Base-by-base conservation (phyloP, 2,797 vertebrate genomes). In the Manis pentadactyla region DNA sequence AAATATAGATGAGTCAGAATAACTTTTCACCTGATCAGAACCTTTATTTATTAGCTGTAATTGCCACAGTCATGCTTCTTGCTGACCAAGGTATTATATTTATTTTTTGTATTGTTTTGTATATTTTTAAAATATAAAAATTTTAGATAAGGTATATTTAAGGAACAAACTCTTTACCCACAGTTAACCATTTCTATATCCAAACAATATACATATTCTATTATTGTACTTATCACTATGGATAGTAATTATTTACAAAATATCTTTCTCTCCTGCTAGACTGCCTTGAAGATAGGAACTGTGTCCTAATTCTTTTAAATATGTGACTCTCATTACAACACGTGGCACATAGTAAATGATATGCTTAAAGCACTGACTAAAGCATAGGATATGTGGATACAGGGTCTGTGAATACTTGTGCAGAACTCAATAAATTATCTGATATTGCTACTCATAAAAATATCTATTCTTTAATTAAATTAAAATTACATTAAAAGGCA, bases 111-210 rank as follows among this genome's bases (percentile, higher is more conserved):
- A 66, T 81, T 64, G 75, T 6, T 49, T 61, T 79, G 49, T 87
- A 31, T 85, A 18, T 57, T 88, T 95, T 83, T 87, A 57, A 91
- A 90, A 81, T 83, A 46, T 68, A 53, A 94, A 90, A 92, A 55
- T 82, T 21, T 79, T 61, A 23, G 1, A 63, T 73, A 74, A 88
- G 37, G 13, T 61, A 51, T 79, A 92, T 73, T 87, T 87, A 77
- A 91, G 53, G 69, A 73, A 61, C 1, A 92, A 39, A 17, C 10
- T 90, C 10, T 83, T 94, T 92, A 75, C 2, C 31, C 61, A 93
- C 29, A 85, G 5, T 90, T 94, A 95, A 87, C 37, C 8, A 34
- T 37, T 74, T 92, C 13, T 85, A 63, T 19, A 84, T 42, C 68
- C 7, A 75, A 34, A 82, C 1, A 69, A 5, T 68, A 19, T 12